Evolutionary conservation across 2,797 vertebrate genomes (phyloP).

Genomic region (Lophotriccus pileatus): DNA sequence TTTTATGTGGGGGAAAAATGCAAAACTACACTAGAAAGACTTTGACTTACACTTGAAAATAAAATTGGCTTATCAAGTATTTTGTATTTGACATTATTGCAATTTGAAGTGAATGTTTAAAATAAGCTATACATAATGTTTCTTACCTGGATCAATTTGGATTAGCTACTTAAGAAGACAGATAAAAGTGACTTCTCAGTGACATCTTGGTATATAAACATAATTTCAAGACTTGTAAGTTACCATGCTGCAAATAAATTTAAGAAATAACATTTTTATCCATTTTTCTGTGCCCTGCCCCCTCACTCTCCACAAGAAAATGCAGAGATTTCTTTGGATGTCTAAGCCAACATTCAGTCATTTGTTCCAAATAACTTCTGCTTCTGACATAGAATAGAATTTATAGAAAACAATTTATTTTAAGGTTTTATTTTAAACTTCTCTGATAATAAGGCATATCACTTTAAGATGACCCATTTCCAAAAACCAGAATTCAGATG

Average conservation of each 20-base stretch:
- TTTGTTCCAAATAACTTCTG: neutral
- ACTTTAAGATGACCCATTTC: neutral
- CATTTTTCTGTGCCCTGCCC: neutral
- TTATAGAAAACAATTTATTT: neutral
- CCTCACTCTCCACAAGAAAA: neutral
- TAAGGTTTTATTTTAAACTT: neutral
- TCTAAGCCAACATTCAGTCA: neutral
- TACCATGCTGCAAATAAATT: slow-evolving; percentile 29
- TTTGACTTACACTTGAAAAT: neutral
- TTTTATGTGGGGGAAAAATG: neutral
- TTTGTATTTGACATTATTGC: neutral
- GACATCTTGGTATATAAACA: neutral
- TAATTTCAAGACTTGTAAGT: neutral
- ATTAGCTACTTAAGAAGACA: neutral
- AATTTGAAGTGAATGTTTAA: neutral
- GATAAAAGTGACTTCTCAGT: neutral
- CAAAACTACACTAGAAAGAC: neutral
- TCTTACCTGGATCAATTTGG: neutral
- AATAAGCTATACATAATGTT: neutral
- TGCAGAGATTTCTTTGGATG: neutral
- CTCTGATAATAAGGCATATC: neutral
- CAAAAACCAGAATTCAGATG: neutral
- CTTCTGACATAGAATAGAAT: neutral
- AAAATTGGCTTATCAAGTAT: neutral
- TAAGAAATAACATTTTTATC: neutral